Evolutionary conservation across 2,797 vertebrate genomes (phyloP), one percentile per base, ranked within the genome.

Genomic region (Sebastes melanostomus): DNA sequence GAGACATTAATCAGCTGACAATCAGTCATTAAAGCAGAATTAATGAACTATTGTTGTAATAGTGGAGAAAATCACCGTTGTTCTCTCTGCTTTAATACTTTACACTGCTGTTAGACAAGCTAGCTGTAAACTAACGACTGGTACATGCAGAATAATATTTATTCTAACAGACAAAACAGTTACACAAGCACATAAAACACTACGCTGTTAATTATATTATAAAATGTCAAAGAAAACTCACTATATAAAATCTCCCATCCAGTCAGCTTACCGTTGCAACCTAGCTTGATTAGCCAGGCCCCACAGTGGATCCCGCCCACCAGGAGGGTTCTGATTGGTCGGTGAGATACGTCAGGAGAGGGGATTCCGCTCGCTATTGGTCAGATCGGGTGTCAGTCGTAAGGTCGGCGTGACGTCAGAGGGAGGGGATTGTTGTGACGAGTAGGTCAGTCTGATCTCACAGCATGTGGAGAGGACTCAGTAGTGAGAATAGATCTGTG

Each of bases 51-150:
- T 65, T 83, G 56, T 54, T 76, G 42, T 87, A 81, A 82, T 84
- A 77, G 42, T 62, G 62, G 79, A 42, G 36, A 60, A 94, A 95
- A 95, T 94, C 93, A 94, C 91, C 93, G 95, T 92, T 94, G 93
- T 87, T 95, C 90, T 93, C 88, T 93, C 61, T 88, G 90, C 88
- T 86, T 91, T 56, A 72, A 73, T 38, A 88, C 91, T 95, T 95
- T 94, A 34, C 85, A 89, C 68, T 89, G 89, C 85, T 92, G 74
- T 52, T 77, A 79, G 72, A 86, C 62, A 59, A 34, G 84, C 85
- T 76, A 87, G 75, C 85, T 38, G 56, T 52, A 42, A 61, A 77
- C 13, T 32, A 18, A 68, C 59, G 55, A 16, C 58, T 36, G 22
- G 27, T 61, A 73, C 34, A 72, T 1, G 5, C 8, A 32, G 1